Evolutionary conservation across 2,888 invertebrate genomes (phyloP).

Genomic region (Stenodema calcarata): DNA sequence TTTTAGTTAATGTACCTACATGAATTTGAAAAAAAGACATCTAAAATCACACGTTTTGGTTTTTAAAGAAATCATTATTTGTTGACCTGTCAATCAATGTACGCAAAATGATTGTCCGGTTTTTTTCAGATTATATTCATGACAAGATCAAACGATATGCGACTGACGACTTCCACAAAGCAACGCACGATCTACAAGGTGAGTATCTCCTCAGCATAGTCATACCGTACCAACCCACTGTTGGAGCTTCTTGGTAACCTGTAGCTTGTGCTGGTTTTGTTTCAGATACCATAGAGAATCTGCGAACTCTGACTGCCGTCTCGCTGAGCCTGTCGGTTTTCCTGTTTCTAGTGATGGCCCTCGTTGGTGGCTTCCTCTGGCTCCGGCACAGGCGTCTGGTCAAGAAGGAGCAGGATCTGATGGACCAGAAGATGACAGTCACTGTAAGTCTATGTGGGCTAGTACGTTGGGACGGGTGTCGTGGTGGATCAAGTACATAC

Average conservation of each 20-base stretch:
- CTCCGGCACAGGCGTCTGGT: conserved; percentile 51
- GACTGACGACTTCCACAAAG: conserved; percentile 37
- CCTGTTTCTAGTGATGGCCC: conserved; percentile 50
- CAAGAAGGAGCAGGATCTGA: conserved; percentile 47
- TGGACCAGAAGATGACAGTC: conserved; percentile 54
- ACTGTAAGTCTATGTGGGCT: conserved; percentile 39
- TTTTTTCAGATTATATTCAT: conserved; percentile 54
- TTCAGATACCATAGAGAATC: conserved; percentile 49
- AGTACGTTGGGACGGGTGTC: too few species aligned
- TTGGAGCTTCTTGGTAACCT: too few species aligned
- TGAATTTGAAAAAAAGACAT: too few species aligned
- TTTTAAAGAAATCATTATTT: too few species aligned
- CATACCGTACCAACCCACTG: background rate
- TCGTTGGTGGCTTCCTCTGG: conserved; percentile 53
- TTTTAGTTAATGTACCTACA: too few species aligned
- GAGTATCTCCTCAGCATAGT: too few species aligned
- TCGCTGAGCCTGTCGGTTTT: conserved; percentile 51
- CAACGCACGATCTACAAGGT: conserved; percentile 40
- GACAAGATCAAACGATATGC: conserved; percentile 53
- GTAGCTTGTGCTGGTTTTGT: background rate
- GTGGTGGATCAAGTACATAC: too few species aligned
- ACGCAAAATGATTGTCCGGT: too few species aligned
- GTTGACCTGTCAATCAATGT: too few species aligned
- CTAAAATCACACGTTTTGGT: too few species aligned
- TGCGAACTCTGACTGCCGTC: conserved; percentile 46